Percentiles rank a stretch among this genome's conserved stretches.
Conservation (phyloP, 92 coral and sea anemone species). For the Chrysogorgia sp. region DNA sequence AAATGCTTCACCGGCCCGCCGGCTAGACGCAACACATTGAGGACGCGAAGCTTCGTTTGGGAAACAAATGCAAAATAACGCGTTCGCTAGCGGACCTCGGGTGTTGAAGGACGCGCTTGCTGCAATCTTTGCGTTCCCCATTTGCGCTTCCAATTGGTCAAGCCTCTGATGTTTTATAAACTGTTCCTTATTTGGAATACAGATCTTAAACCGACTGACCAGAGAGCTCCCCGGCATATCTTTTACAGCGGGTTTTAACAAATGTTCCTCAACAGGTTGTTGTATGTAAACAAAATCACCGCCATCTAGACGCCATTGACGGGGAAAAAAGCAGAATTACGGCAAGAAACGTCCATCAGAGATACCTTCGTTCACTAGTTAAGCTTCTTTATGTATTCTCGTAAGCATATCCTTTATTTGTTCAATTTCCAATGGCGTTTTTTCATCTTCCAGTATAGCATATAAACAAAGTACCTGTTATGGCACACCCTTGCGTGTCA, state of each 20-base stretch:
- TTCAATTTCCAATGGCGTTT: no score
- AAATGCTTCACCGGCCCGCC: slow-evolving; percentile 13
- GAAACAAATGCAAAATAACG: slow-evolving; percentile 14
- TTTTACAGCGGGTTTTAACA: neutral
- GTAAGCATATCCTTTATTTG: no score
- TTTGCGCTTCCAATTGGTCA: slow-evolving; percentile 22
- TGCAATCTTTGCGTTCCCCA: neutral
- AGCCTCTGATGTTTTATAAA: slow-evolving; percentile 4
- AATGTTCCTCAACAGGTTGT: slow-evolving; percentile 16
- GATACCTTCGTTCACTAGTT: no score
- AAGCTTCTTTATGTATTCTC: no score
- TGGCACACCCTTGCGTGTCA: no score
- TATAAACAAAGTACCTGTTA: no score
- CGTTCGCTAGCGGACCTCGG: neutral
- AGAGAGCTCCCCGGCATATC: neutral
- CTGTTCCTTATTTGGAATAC: slow-evolving; percentile 11
- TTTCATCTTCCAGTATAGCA: no score
- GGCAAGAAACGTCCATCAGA: no score
- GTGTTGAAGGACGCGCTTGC: neutral
- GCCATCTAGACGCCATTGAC: no score
- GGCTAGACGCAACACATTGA: slow-evolving; percentile 24
- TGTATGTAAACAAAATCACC: neutral
- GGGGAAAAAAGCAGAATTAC: no score
- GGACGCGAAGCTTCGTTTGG: slow-evolving; percentile 14
- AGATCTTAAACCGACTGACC: neutral